These are phyloP conservation scores for Xanthia icteritia DNA, from an alignment of 2,888 invertebrate genomes.

Conservation along the genomic window DNA sequence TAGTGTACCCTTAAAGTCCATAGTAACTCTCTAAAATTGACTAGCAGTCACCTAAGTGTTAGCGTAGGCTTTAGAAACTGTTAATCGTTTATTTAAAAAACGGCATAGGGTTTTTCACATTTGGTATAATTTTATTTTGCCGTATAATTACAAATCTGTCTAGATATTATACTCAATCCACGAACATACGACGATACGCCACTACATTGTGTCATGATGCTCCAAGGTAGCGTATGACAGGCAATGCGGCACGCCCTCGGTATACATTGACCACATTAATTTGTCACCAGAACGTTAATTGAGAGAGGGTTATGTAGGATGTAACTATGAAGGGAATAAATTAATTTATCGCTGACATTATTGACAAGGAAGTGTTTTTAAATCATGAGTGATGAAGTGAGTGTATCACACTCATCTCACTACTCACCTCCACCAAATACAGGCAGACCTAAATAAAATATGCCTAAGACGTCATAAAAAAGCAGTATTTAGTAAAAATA, in stretches of 20 bases:
- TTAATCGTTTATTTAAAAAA: no score
- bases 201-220: background rate
- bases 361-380: background rate
- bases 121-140: background rate
- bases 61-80: no score
- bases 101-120: no score
- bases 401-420: no score
- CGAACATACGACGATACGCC: background rate
- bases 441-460: no score
- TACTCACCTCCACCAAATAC: no score
- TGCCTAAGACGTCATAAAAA: no score
- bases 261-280: constrained; percentile 81
- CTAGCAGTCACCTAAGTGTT: no score
- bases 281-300: constrained; percentile 80
- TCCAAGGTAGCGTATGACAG: constrained; percentile 51
- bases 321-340: constrained; percentile 25
- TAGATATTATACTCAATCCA: constrained; percentile 25
- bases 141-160: background rate
- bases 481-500: no score
- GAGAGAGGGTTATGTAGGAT: constrained; percentile 71
- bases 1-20: no score
- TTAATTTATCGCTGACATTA: background rate
- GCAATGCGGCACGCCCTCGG: constrained; percentile 69
- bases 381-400: no score
- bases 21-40: no score